phyloP scores from a whole-genome alignment of 2,888 invertebrate species.

The Phrixothrix hirtus region DNA sequence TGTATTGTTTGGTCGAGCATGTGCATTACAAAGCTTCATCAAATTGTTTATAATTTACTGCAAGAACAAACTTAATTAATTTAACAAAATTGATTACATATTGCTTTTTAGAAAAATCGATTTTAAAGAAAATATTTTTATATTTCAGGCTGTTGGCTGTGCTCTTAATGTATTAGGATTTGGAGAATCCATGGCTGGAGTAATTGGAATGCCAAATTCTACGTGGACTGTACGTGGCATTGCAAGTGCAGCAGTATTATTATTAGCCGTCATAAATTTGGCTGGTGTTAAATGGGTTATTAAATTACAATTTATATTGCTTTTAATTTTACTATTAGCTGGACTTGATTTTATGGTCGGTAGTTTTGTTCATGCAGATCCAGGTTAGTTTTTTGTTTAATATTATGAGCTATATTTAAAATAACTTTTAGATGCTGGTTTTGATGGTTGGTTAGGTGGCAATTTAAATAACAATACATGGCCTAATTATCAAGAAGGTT shows the following conservation, averaged over 20 bases:
- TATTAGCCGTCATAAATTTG: constrained; percentile 88
- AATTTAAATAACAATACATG: constrained; percentile 82
- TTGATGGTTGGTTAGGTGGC: constrained; percentile 82
- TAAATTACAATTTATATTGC: constrained; percentile 87
- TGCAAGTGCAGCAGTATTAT: constrained; percentile 82
- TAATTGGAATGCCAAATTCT: constrained; percentile 72
- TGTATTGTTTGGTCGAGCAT: too few relatives aligned
- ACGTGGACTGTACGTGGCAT: constrained; percentile 85
- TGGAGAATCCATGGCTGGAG: constrained; percentile 91
- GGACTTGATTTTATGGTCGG: constrained; percentile 94
- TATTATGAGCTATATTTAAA: neutral
- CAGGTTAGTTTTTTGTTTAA: constrained; percentile 62
- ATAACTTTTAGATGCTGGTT: constrained; percentile 68
- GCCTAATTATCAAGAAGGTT: constrained; percentile 75
- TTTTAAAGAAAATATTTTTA: constrained; percentile 6
- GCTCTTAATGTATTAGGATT: constrained; percentile 95
- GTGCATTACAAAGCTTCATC: too few relatives aligned
- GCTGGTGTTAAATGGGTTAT: constrained; percentile 99
- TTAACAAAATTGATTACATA: neutral
- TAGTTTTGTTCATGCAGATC: constrained; percentile 77
- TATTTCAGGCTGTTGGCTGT: constrained; percentile 87
- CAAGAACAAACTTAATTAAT: neutral
- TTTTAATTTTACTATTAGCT: constrained; percentile 83
- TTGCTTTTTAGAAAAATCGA: neutral
- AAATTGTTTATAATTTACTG: neutral